Evolutionary conservation across 2,888 invertebrate genomes (phyloP).

Genomic region (Micropterix aruncella): DNA sequence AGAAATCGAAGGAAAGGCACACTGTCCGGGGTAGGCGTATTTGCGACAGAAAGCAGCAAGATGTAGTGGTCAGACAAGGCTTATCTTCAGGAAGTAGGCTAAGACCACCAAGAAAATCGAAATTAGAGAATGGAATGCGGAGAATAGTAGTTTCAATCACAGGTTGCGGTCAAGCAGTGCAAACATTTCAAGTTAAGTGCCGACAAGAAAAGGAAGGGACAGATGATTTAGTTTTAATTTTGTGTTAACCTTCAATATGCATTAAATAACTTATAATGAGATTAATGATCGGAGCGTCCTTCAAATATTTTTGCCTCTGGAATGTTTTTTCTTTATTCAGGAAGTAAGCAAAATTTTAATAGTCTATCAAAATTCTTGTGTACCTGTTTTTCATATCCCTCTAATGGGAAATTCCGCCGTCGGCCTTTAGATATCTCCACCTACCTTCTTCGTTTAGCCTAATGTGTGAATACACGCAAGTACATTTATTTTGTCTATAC

Average conservation of each 20-base stretch:
- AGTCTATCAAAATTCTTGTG: too few relatives aligned
- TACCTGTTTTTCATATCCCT: too few relatives aligned
- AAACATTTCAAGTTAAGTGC: slow-evolving; percentile 99
- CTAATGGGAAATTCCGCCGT: too few relatives aligned
- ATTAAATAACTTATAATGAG: slow-evolving; percentile 32
- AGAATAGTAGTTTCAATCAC: slow-evolving; percentile 96
- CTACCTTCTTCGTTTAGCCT: too few relatives aligned
- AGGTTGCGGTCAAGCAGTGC: slow-evolving; percentile 93
- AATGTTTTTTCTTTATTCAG: too few relatives aligned
- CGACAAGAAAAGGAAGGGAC: slow-evolving; percentile 98
- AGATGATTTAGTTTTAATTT: slow-evolving; percentile 95
- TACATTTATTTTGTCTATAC: too few relatives aligned
- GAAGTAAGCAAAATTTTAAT: too few relatives aligned
- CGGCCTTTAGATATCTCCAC: too few relatives aligned
- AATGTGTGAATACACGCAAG: too few relatives aligned
- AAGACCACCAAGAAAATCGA: slow-evolving; percentile 99
- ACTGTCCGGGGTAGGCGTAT: slow-evolving; percentile 94
- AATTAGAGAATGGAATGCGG: slow-evolving; percentile 97
- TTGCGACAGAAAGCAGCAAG: slow-evolving; percentile 99
- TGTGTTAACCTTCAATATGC: too few relatives aligned
- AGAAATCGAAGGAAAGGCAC: slow-evolving; percentile 97
- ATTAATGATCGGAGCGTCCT: too few relatives aligned
- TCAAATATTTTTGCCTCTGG: too few relatives aligned
- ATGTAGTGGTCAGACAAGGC: slow-evolving; percentile 99
- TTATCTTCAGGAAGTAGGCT: slow-evolving; percentile 99